Conservation (phyloP, 2,888 invertebrate species). For the Catocala nupta region DNA sequence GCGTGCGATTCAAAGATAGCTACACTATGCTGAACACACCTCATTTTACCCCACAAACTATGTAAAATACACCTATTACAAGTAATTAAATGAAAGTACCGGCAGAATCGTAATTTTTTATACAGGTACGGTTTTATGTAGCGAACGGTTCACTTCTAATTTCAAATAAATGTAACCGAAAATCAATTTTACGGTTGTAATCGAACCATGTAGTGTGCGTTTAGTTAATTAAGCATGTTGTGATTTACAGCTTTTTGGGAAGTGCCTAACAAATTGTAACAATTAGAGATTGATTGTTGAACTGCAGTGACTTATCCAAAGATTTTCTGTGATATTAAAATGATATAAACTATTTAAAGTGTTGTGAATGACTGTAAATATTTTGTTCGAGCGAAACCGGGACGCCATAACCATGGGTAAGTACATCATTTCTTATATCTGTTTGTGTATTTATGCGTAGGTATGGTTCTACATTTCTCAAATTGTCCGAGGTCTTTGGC, state of each 20-base stretch:
- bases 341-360: slow-evolving; percentile 21
- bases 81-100: slow-evolving; percentile 48
- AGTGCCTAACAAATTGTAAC: not conserved
- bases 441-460: not conserved
- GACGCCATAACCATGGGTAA: slow-evolving; percentile 53
- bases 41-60: slow-evolving; percentile 27
- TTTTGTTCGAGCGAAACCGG: slow-evolving; percentile 24
- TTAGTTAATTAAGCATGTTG: slow-evolving; percentile 1
- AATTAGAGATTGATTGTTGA: slow-evolving; percentile 10
- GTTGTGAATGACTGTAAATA: slow-evolving; percentile 27
- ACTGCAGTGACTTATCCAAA: slow-evolving; percentile 25
- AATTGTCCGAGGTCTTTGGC: too few species aligned
- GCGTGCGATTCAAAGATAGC: slow-evolving; percentile 45
- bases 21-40: slow-evolving; percentile 46
- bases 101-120: slow-evolving; percentile 28
- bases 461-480: too few species aligned
- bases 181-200: slow-evolving; percentile 1
- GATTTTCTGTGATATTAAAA: slow-evolving; percentile 40
- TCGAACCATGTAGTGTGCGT: not conserved
- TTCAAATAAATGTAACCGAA: slow-evolving; percentile 13
- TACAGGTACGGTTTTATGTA: slow-evolving; percentile 1
- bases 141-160: slow-evolving; percentile 8
- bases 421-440: slow-evolving; percentile 21
- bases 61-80: slow-evolving; percentile 36
- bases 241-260: not conserved